Percentiles rank a stretch among this genome's conserved stretches.
Evolutionary conservation across 2,797 vertebrate genomes (phyloP).

Genomic region (Siniperca obscura): DNA sequence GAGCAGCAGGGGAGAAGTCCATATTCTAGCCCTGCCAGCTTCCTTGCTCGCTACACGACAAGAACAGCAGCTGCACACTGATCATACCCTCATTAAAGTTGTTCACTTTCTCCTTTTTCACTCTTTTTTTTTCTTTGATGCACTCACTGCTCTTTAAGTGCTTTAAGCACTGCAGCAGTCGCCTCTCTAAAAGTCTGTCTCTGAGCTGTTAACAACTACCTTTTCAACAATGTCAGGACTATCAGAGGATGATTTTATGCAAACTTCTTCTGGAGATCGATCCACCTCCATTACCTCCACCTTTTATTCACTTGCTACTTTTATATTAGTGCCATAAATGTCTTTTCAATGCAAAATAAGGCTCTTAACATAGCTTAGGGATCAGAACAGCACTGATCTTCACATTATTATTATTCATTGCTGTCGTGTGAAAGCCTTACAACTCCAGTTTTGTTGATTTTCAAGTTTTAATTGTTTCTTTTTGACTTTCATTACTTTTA

Average conservation of each 20-base stretch:
- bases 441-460: constrained; percentile 1
- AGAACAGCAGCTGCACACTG: constrained; percentile 65
- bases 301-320: constrained; percentile 67
- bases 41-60: constrained; percentile 35
- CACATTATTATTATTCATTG: constrained; percentile 54
- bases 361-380: constrained; percentile 79
- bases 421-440: constrained; percentile 35
- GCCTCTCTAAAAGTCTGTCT: constrained; percentile 58
- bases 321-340: constrained; percentile 67
- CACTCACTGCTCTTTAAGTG: constrained; percentile 71
- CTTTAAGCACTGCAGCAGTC: constrained; percentile 49
- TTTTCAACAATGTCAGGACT: constrained; percentile 66
- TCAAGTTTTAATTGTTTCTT: constrained; percentile 23
- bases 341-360: constrained; percentile 76
- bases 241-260: constrained; percentile 67
- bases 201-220: constrained; percentile 64
- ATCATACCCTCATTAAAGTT: constrained; percentile 77
- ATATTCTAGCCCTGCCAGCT: constrained; percentile 42
- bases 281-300: constrained; percentile 64
- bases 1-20: constrained; percentile 57
- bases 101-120: constrained; percentile 66
- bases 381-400: constrained; percentile 70
- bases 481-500: constrained; percentile 30
- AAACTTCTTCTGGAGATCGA: constrained; percentile 63
- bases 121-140: constrained; percentile 49